phyloP scores from a whole-genome alignment of 2,113 vertebrate genomes.

The Indri indri region DNA sequence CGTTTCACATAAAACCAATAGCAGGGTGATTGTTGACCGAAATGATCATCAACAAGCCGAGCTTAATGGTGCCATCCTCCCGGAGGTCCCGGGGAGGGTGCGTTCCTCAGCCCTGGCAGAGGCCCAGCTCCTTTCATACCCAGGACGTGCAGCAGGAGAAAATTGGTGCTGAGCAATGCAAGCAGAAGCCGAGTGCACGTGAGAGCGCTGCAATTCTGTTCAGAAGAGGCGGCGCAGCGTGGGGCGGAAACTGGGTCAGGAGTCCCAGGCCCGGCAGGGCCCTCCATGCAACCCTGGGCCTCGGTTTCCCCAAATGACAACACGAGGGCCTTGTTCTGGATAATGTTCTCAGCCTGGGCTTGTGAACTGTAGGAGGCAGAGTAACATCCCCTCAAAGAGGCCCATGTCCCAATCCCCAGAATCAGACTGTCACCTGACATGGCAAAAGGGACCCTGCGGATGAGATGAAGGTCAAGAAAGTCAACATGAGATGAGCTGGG shows the following conservation, averaged over 20 bases:
- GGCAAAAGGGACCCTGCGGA: not conserved
- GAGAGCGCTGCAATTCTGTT: fast-evolving
- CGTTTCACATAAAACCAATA: too few species aligned
- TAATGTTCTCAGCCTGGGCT: not conserved
- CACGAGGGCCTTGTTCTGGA: not conserved
- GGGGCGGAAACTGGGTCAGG: fast-evolving
- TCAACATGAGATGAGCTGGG: not conserved
- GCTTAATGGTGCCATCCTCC: not conserved
- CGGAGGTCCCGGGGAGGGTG: not conserved
- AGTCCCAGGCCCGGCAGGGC: not conserved
- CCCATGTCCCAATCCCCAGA: not conserved
- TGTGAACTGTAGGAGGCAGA: fast-evolving
- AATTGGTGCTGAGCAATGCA: fast-evolving
- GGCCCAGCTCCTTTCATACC: not conserved
- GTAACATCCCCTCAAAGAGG: not conserved
- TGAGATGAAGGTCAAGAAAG: not conserved
- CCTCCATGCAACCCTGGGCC: fast-evolving
- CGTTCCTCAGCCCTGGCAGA: fast-evolving
- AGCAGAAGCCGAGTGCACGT: fast-evolving
- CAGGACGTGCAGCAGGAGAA: fast-evolving
- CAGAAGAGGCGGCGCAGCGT: not conserved
- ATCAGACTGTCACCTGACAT: fast-evolving
- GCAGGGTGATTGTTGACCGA: not conserved
- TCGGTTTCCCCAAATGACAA: not conserved
- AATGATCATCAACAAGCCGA: fast-evolving